Percentiles rank a stretch among this genome's conserved stretches.
Evolutionary conservation across 2,797 vertebrate genomes (phyloP).

Genomic region (Bufotes viridis): DNA sequence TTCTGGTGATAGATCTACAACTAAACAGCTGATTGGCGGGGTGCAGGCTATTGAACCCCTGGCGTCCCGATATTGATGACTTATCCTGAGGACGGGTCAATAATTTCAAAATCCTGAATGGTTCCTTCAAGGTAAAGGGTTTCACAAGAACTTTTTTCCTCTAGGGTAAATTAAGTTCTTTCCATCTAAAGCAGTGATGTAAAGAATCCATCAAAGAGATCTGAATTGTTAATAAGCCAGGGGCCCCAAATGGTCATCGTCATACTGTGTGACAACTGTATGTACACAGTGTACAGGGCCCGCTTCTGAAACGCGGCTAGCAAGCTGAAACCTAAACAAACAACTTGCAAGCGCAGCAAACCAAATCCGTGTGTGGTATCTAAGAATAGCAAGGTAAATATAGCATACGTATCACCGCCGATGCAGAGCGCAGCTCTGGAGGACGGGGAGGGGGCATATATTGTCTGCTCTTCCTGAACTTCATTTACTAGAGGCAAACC

Average conservation of each 20-base stretch:
- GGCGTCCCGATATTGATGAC: too few relatives aligned
- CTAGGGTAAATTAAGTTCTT: neutral
- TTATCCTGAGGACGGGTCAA: too few relatives aligned
- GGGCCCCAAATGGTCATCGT: neutral
- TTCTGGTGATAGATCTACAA: too few relatives aligned
- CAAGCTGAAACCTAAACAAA: slow-evolving; percentile 35
- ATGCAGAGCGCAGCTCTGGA: neutral
- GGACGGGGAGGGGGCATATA: neutral
- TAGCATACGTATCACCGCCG: slow-evolving; percentile 5
- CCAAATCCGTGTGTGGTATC: slow-evolving; percentile 26
- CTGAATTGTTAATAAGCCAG: neutral
- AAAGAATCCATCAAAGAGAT: neutral
- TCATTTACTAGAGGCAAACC: too few relatives aligned
- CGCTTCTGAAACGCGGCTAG: slow-evolving; percentile 21
- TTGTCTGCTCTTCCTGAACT: neutral
- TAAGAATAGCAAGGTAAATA: slow-evolving; percentile 43
- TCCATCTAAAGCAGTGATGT: neutral
- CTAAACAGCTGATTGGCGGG: too few relatives aligned
- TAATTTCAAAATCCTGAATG: too few relatives aligned
- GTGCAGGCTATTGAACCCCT: too few relatives aligned
- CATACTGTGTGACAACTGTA: neutral
- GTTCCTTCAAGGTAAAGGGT: neutral
- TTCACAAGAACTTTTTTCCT: too few relatives aligned
- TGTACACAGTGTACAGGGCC: slow-evolving; percentile 9
- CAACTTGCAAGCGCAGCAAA: slow-evolving; percentile 38